Evolutionary conservation across 2,888 invertebrate genomes (phyloP).

Genomic region (Lycia hirtaria): DNA sequence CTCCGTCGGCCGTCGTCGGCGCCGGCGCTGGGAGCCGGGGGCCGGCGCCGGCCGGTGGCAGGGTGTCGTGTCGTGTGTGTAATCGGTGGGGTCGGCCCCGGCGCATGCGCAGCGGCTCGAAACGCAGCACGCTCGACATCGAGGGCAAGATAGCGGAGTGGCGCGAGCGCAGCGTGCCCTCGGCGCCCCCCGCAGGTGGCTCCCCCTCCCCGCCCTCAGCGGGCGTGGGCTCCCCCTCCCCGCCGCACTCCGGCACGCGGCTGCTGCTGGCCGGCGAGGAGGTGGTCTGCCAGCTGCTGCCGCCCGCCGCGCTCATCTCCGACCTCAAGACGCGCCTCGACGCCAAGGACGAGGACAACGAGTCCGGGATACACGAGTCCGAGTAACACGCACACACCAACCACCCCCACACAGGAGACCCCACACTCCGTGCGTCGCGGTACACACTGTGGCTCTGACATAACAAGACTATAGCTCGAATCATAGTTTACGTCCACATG

Average conservation of each 20-base stretch:
- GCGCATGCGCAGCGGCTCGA: conserved; percentile 70
- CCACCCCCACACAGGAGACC: not conserved
- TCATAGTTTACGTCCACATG: not conserved
- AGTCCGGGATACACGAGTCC: conserved; percentile 80
- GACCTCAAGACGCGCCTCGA: conserved; percentile 77
- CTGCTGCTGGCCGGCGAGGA: conserved; percentile 67
- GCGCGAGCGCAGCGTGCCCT: conserved; percentile 64
- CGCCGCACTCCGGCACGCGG: conserved; percentile 47
- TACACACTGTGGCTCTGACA: not conserved
- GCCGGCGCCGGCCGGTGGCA: not conserved
- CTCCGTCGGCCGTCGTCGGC: too few relatives aligned
- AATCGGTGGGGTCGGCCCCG: too few relatives aligned
- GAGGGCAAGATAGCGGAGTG: conserved; percentile 82
- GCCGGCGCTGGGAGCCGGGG: not conserved
- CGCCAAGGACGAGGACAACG: conserved; percentile 78
- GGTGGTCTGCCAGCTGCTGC: conserved; percentile 70
- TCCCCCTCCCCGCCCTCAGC: conserved; percentile 24
- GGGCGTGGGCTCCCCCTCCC: conserved; percentile 35
- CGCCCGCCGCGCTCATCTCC: conserved; percentile 67
- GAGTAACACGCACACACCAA: conserved; percentile 55
- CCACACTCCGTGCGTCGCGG: not conserved
- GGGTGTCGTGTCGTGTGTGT: too few relatives aligned
- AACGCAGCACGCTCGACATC: conserved; percentile 82
- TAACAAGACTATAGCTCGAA: not conserved
- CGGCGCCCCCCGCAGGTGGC: conserved; percentile 46